Evolutionary conservation across 2,888 invertebrate species (phyloP), one percentile per base, ranked within the genome.

Genomic region (Limnephilus auricula): DNA sequence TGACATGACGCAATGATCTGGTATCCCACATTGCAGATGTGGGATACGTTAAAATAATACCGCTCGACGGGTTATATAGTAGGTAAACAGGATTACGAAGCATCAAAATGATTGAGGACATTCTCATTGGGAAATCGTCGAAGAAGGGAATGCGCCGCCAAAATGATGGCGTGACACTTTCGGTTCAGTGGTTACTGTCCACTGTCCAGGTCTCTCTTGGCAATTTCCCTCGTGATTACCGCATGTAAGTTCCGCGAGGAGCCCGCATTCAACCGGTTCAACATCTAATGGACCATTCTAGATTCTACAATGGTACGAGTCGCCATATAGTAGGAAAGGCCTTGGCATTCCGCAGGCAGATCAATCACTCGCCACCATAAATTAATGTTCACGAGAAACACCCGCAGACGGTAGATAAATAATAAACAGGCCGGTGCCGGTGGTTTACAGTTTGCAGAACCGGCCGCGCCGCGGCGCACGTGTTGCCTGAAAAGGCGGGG

Each of bases 311-410:
- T 40, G 85, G 85, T 37, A 45, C 84, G 84, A 45, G 84, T 37
- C 82, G 82, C 15, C 85, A 45, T 40, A 85, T 85, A 85, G 85
- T 85, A 85, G 85, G 85, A 85, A 85, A 45, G 85, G 45, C 85
- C 85, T 85, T 85, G 85, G 85, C 85, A 85, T 85, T 85, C 85
- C 85, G 37, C n/a, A 30, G 85, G 30, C 85, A 30, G 85, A 85
- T 85, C 85, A 85, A 85, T 85, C 85, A 85, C 85, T 82, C 82
- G 34, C 34, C 82, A 82, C 34, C 34, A 82, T 82, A 82, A 32
- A 25, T 34, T 82, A 18, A 82, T 82, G 32, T 82, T 31, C 80
- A 34, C 82, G 82, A 25, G 82, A 32, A 37, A 82, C 34, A 82
- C 34, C 34, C 18, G 82, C 82, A 37, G 34, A 10, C 82, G 82